phyloP scores from a whole-genome alignment of 2,113 vertebrate species.

The Crotophaga sulcirostris region DNA sequence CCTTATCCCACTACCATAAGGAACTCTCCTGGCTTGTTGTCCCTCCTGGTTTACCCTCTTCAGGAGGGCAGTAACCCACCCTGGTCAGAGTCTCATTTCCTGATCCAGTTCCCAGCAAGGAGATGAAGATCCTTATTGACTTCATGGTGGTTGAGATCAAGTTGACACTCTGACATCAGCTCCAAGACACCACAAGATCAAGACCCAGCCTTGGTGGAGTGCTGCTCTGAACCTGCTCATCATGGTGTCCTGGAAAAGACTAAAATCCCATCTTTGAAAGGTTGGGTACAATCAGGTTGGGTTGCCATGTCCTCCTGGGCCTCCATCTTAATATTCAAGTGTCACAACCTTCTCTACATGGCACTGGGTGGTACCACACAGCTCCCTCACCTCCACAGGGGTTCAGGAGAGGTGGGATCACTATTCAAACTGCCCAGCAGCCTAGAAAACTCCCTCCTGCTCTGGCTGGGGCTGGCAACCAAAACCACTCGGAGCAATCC shows the following conservation, averaged over 20 bases:
- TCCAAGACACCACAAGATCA: not conserved
- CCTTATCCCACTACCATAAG: not conserved
- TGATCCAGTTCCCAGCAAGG: not conserved
- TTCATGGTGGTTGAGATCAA: not conserved
- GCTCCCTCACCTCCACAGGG: not conserved
- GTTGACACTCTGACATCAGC: not conserved
- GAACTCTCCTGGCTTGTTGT: not conserved
- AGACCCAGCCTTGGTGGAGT: not conserved
- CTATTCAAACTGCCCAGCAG: not conserved
- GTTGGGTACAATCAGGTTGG: not conserved
- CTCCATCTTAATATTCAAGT: not conserved
- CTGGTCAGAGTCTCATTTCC: not conserved
- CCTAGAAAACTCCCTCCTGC: not conserved
- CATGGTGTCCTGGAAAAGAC: not conserved
- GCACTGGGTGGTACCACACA: not conserved
- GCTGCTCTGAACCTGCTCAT: not conserved
- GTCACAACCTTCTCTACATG: not conserved
- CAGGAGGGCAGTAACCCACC: not conserved
- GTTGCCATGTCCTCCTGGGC: not conserved
- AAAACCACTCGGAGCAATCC: not conserved
- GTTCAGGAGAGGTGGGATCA: not conserved
- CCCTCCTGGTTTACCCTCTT: not conserved
- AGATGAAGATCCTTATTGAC: not conserved
- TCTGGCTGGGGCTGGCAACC: not conserved
- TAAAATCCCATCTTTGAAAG: not conserved